These are phyloP conservation scores for Drosophila yakuba DNA, from an alignment of 1,140 invertebrate species.

Conservation along the genomic window DNA sequence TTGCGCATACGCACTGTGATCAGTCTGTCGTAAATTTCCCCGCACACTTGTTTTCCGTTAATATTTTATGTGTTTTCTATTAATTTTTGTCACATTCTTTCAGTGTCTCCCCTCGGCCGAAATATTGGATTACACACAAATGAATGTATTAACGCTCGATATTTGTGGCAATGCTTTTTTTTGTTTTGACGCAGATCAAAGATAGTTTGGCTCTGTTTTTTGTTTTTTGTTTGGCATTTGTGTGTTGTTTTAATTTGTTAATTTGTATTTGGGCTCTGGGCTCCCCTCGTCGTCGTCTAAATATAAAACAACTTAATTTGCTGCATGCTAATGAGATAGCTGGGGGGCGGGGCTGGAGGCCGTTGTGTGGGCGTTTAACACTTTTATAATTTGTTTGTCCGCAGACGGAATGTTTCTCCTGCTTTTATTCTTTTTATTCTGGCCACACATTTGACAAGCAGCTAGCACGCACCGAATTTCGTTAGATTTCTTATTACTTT, in stretches of 20 bases:
- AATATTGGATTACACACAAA: slow-evolving; percentile 68
- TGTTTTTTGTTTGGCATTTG: slow-evolving; percentile 29
- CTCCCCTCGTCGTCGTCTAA: slow-evolving; percentile 32
- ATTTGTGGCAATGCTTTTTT: slow-evolving; percentile 53
- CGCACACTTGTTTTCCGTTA: slow-evolving; percentile 37
- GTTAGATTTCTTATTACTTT: slow-evolving; percentile 15
- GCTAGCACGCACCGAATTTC: slow-evolving; percentile 53
- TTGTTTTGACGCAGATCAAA: slow-evolving; percentile 80
- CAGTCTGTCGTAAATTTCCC: slow-evolving; percentile 34
- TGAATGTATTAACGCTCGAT: slow-evolving; percentile 52
- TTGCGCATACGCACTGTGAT: slow-evolving; percentile 70
- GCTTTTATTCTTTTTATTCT: slow-evolving; percentile 51
- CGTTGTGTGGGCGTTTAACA: slow-evolving; percentile 69
- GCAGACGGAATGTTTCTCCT: slow-evolving; percentile 20
- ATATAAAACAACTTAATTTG: slow-evolving; percentile 81
- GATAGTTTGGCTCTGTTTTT: slow-evolving; percentile 47
- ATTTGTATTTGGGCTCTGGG: slow-evolving; percentile 58
- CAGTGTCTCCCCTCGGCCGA: slow-evolving; percentile 7
- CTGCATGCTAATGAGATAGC: slow-evolving; percentile 70
- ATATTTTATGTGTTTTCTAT: slow-evolving; percentile 78
- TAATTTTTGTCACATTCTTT: slow-evolving; percentile 71
- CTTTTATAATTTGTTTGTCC: slow-evolving; percentile 70
- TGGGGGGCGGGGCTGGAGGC: slow-evolving; percentile 24
- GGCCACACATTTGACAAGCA: slow-evolving; percentile 57
- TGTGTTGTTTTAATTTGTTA: slow-evolving; percentile 70